Conservation (phyloP, 2,888 invertebrate species). For the Amorpha juglandis region DNA sequence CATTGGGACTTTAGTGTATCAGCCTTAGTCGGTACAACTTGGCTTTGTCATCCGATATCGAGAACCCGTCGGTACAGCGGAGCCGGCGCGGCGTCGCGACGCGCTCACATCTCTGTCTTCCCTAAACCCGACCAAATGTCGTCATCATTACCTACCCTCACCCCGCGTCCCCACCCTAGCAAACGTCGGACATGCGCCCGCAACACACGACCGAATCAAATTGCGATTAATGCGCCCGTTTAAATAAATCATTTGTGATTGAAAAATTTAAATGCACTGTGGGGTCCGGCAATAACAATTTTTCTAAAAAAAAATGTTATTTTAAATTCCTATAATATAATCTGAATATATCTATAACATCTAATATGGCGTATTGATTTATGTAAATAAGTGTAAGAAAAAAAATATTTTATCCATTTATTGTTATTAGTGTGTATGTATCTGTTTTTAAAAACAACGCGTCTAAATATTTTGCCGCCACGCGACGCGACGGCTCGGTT, state of each 20-base stretch:
- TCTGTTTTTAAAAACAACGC: constrained; percentile 34
- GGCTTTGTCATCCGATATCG: constrained; percentile 28
- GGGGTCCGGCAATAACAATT: not conserved
- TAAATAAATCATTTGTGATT: constrained; percentile 12
- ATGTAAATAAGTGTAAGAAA: not conserved
- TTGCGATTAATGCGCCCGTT: constrained; percentile 45
- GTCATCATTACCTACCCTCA: constrained; percentile 64
- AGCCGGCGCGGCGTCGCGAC: not conserved
- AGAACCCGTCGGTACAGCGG: not conserved
- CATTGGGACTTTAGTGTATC: constrained; percentile 25
- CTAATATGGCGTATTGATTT: not conserved
- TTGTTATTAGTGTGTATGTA: not conserved
- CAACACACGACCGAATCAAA: constrained; percentile 65
- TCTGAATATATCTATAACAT: not conserved
- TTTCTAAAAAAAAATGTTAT: not conserved
- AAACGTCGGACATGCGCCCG: constrained; percentile 63
- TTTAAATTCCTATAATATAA: not conserved
- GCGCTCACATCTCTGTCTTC: constrained; percentile 55
- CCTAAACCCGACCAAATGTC: constrained; percentile 68
- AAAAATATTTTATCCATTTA: not conserved
- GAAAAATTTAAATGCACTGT: not conserved
- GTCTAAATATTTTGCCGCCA: constrained; percentile 73
- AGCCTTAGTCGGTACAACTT: constrained; percentile 24
- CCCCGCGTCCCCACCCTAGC: constrained; percentile 39
- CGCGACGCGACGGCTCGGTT: constrained; percentile 65